phyloP scores from a whole-genome alignment of 2,113 vertebrate species.

The Pedetes capensis region DNA sequence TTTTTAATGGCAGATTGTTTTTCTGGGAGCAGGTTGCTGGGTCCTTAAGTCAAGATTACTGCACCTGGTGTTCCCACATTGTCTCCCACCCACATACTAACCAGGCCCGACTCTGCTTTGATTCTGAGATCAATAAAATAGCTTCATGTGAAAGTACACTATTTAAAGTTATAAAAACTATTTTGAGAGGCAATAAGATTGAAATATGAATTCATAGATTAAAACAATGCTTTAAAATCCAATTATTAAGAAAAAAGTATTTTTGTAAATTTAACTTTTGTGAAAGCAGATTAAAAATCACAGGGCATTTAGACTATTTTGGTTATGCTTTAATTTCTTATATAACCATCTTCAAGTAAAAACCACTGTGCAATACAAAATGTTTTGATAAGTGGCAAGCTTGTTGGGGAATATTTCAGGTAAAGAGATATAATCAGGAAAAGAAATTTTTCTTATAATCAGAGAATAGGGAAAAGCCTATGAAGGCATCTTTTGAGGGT shows the following conservation, averaged over 20 bases:
- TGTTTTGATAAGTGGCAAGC: background rate
- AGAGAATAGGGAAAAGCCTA: background rate
- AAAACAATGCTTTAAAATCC: background rate
- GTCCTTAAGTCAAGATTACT: no score
- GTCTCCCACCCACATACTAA: no score
- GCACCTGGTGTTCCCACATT: no score
- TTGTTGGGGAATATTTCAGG: background rate
- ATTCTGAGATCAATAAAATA: background rate
- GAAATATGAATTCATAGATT: background rate
- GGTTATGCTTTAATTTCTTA: background rate
- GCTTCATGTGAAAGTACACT: background rate
- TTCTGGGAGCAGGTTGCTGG: no score
- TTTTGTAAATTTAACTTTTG: background rate
- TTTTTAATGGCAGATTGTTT: no score
- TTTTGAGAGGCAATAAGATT: background rate
- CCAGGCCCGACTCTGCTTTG: no score
- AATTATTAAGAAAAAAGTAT: background rate
- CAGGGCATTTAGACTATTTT: background rate
- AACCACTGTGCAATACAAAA: background rate
- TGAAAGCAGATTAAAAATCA: background rate
- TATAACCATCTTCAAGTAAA: background rate
- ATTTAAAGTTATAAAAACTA: background rate
- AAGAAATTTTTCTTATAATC: background rate
- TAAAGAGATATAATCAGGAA: background rate
- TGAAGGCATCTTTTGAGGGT: background rate